These are phyloP conservation scores for Caenorhabditis sp. DNA, from an alignment of 2,888 invertebrate species.

Conservation along the genomic window DNA sequence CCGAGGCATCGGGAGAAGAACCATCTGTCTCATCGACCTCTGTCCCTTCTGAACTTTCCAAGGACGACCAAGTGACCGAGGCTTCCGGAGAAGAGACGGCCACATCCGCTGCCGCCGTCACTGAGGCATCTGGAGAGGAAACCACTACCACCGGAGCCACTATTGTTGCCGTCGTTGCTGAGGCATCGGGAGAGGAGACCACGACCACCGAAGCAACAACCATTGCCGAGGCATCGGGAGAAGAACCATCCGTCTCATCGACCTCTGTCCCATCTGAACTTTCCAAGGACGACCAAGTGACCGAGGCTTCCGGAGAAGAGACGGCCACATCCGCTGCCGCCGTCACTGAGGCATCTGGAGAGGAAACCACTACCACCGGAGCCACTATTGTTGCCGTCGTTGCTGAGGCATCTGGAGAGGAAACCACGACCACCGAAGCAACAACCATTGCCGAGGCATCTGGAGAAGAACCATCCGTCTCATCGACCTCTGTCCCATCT, in stretches of 20 bases:
- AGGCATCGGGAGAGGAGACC: slow-evolving; percentile 39
- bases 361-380: slow-evolving; percentile 37
- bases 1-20: slow-evolving; percentile 39
- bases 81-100: slow-evolving; percentile 45
- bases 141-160: slow-evolving; percentile 28
- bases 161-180: slow-evolving; percentile 17
- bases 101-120: slow-evolving; percentile 31
- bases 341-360: slow-evolving; percentile 35
- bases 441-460: slow-evolving; percentile 26
- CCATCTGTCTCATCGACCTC: slow-evolving; percentile 46
- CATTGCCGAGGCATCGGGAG: slow-evolving; percentile 32
- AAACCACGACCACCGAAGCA: slow-evolving; percentile 21
- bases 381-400: slow-evolving; percentile 15
- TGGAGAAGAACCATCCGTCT: slow-evolving; percentile 41
- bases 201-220: slow-evolving; percentile 9
- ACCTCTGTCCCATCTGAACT: slow-evolving; percentile 44
- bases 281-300: slow-evolving; percentile 51
- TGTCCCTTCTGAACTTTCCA: slow-evolving; percentile 43
- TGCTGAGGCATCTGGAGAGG: slow-evolving; percentile 38
- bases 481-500: slow-evolving; percentile 50
- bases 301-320: slow-evolving; percentile 43
- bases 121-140: slow-evolving; percentile 50
- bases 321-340: slow-evolving; percentile 39
- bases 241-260: slow-evolving; percentile 31
- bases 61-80: slow-evolving; percentile 55